phyloP scores from a whole-genome alignment of 2,888 invertebrate species.

The Acleris emargana region DNA sequence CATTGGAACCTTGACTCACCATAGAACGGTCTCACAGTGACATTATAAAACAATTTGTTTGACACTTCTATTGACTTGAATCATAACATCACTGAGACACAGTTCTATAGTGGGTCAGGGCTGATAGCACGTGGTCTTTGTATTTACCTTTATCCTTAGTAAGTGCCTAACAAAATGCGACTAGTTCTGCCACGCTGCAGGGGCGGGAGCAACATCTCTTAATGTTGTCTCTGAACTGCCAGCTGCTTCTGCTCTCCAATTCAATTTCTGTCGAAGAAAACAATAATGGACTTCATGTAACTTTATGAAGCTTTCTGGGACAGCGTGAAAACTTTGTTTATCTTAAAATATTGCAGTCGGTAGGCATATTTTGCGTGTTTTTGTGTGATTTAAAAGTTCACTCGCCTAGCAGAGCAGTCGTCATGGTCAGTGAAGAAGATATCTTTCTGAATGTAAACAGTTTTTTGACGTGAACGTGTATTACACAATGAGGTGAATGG shows the following conservation, averaged over 20 bases:
- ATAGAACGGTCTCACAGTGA: no score
- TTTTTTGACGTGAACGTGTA: constrained; percentile 19
- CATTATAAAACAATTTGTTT: no score
- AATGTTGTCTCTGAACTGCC: constrained; percentile 38
- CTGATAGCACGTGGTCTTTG: neutral
- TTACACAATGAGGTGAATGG: constrained; percentile 25
- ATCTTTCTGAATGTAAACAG: constrained; percentile 3
- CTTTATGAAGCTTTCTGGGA: no score
- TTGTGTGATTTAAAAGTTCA: neutral
- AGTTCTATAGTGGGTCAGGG: no score
- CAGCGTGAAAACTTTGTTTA: no score
- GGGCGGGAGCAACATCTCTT: constrained; percentile 42
- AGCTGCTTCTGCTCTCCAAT: constrained; percentile 29
- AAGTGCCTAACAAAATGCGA: constrained; percentile 40
- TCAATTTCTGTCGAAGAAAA: constrained; percentile 19
- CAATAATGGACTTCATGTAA: neutral
- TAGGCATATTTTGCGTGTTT: neutral
- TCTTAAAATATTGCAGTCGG: no score
- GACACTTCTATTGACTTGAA: no score
- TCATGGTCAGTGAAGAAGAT: constrained; percentile 21
- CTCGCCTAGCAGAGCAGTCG: neutral
- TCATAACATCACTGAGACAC: no score
- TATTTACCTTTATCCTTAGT: constrained; percentile 11
- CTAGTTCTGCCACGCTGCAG: constrained; percentile 42
- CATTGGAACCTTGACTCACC: no score